Evolutionary conservation across 2,113 vertebrate genomes (phyloP), one percentile per base, ranked within the genome.

Genomic region (Vicugna pacos): DNA sequence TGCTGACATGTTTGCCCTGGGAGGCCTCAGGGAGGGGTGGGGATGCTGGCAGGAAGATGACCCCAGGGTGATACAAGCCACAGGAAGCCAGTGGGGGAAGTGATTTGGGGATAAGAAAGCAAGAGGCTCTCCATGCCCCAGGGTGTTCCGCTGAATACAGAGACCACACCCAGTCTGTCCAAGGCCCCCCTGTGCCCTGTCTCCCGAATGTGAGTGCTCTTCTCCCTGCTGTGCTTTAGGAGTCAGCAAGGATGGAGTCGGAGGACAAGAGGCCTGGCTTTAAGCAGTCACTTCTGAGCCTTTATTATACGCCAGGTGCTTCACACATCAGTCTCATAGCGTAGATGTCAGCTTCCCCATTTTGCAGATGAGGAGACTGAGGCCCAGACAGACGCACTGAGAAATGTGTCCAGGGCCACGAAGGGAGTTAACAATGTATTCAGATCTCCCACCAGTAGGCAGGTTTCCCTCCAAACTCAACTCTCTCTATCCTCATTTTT

Each of bases 31-130:
- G 42, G 58, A 42, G 26, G 19, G 26, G 2, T 10, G 7, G 26
- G 84, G 46, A 58, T 26, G 15, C 81, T 28, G 42, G 72, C 85
- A 38, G 60, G n/a, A 72, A 81, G 50, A 17, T 82, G 60, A 50
- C 35, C 28, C 46, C 4, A 14, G 48, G 52, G 42, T 81, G 52
- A 28, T 60, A 28, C 5, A 7, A 81, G 19, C 32, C 30, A 8
- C 32, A 65, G 52, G 75, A 93, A 96, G 67, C 60, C 56, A 65
- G 13, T 2, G 60, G 35, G 16, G 60, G 38, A 94, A 75, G 86
- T 62, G 26, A 93, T 75, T 76, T 89, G 64, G 76, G 69, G 84
- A 70, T 70, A 92, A 73, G 64, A 89, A 91, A 84, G 24, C 86
- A 79, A 75, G 30, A 90, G 48, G 32, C 38, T 62, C 6, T 20